These are phyloP conservation scores for Gulo gulo DNA, from an alignment of 2,113 vertebrate species.

Conservation along the genomic window DNA sequence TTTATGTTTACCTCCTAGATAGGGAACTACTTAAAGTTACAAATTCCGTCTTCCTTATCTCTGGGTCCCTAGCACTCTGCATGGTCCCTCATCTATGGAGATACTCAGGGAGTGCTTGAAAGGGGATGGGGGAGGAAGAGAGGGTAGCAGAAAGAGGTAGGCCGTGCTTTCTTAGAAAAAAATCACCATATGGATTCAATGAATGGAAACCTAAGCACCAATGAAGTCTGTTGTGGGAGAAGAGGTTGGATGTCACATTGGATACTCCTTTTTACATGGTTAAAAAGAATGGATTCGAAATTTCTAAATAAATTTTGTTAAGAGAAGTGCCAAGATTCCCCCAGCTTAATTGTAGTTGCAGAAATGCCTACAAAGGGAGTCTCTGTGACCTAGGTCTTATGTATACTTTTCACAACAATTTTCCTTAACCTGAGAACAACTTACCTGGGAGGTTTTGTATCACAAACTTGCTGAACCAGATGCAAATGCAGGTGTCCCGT, in stretches of 20 bases:
- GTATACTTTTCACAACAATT: constrained; percentile 40
- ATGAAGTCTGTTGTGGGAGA: background rate
- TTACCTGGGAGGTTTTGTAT: constrained; percentile 70
- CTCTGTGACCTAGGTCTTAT: background rate
- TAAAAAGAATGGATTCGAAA: background rate
- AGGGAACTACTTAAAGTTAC: background rate
- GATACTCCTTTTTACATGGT: background rate
- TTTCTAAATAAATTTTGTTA: background rate
- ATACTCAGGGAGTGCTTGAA: background rate
- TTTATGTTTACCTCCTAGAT: background rate
- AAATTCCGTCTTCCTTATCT: background rate
- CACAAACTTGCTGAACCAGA: constrained; percentile 76
- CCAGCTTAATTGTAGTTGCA: background rate
- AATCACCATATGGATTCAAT: background rate
- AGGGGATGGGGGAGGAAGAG: background rate
- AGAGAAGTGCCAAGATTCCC: background rate
- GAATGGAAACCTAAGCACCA: background rate
- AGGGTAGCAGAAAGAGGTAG: no score
- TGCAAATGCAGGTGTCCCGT: constrained; percentile 74
- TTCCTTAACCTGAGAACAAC: constrained; percentile 26
- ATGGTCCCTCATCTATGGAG: background rate
- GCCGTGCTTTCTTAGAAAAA: background rate
- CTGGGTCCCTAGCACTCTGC: background rate
- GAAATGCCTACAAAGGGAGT: background rate
- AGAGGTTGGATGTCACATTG: background rate